Base-by-base conservation (phyloP, 2,888 invertebrate genomes). In the Leptinotarsa haldemani region DNA sequence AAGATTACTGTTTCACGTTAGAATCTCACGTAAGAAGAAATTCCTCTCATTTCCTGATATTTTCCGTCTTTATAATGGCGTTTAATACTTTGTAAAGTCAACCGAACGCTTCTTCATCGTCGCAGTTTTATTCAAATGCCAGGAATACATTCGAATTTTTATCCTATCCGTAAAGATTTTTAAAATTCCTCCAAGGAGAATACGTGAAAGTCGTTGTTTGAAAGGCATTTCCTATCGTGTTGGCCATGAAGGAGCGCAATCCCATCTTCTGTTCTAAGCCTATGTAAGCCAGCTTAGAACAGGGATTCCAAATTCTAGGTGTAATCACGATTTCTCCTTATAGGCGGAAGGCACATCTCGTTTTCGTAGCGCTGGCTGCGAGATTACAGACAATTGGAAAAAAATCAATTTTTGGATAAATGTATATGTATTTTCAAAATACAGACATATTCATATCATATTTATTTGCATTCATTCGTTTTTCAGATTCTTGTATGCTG, bases 291-390 rank as follows among this genome's bases (percentile, higher is more conserved):
- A 71, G 80, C 73, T 76, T 71, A 77, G 78, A 81, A 72, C 82
- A 81, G 80, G 82, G 83, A 83, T 83, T 83, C 82, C 82, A 77
- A 84, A 83, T 83, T 83, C 82, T 82, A 83, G 84, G 82, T 82
- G 82, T 82, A 84, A 84, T 84, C 84, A 84, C 81, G 82, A 83
- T 81, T 82, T 78, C 80, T 78, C 80, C 79, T 80, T 76, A 80
- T 81, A 56, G 61, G 61, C 40, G 61, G n/a, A 30, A 61, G 40
- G 61, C 61, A n/a, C 30, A 40, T 2, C 25, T 18, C 7, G 3
- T 16, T 30, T 40, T 61, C 30, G 16, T 18, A 18, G 2, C 30
- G n/a, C n/a, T 16, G 7, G n/a, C 16, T 25, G 7, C 30, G 13
- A 30, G 15, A 25, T 3, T 12, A 13, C 0, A 18, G 5, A 18